Percentiles rank a stretch among this genome's conserved stretches.
Evolutionary conservation across 2,797 vertebrate genomes (phyloP).

Genomic region (Catamblyrhynchus diadema): DNA sequence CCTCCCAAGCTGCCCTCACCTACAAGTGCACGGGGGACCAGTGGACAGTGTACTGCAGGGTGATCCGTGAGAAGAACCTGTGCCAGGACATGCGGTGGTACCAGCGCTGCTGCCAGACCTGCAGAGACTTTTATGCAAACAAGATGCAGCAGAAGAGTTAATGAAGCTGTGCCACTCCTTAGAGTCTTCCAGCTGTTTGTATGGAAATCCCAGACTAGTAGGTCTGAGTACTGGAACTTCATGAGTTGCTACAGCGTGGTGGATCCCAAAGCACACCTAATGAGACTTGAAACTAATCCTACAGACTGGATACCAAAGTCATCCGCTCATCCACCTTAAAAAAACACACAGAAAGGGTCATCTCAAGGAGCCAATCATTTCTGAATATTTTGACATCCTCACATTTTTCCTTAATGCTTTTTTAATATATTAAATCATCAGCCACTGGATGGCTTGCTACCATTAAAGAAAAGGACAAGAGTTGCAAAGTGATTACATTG

Average conservation of each 20-base stretch:
- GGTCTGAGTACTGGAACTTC: conserved; percentile 50
- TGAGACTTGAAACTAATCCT: conserved; percentile 76
- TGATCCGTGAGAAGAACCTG: conserved; percentile 93
- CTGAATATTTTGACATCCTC: conserved; percentile 59
- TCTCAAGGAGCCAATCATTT: conserved; percentile 51
- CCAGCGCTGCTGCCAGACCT: conserved; percentile 95
- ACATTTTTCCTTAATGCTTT: conserved; percentile 50
- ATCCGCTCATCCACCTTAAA: conserved; percentile 28
- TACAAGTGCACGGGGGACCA: conserved; percentile 94
- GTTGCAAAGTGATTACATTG: conserved; percentile 47
- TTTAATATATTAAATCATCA: conserved; percentile 70
- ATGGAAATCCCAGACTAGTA: conserved; percentile 58
- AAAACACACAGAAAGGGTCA: conserved; percentile 21
- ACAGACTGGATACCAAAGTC: conserved; percentile 74
- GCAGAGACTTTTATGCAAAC: conserved; percentile 94
- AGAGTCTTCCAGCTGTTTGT: conserved; percentile 48
- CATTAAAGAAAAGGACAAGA: conserved; percentile 40
- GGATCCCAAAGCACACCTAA: conserved; percentile 68
- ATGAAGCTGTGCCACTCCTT: conserved; percentile 69
- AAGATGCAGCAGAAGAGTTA: conserved; percentile 85
- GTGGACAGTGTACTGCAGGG: conserved; percentile 94
- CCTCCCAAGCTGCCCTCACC: conserved; percentile 87
- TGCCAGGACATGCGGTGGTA: conserved; percentile 98
- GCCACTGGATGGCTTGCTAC: conserved; percentile 82
- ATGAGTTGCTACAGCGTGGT: conserved; percentile 54